Evolutionary conservation across 1,140 invertebrate species (phyloP), one percentile per base, ranked within the genome.

Genomic region (Drosophila neocordata): DNA sequence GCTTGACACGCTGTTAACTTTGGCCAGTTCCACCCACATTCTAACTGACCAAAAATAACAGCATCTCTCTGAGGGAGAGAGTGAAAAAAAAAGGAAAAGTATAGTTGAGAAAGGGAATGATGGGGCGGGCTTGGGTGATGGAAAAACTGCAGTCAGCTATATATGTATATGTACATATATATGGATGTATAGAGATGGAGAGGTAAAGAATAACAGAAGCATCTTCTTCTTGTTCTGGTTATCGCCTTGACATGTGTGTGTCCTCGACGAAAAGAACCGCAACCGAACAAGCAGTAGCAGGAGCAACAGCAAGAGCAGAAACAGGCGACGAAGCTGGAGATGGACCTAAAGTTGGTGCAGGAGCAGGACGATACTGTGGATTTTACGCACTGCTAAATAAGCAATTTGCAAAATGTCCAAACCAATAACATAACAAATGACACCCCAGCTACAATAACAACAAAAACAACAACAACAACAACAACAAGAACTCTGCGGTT

Each of bases 351-450:
- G 27, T 8, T 2, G 31, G 1, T 6, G 53, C 37, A 69, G 52
- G 22, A 52, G 48, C 35, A 60, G 37, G 22, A 15, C 58, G 64
- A 67, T 55, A 35, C 52, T 81, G 75, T 85, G 78, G 75, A 82
- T 89, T 89, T 89, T 76, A 89, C 85, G 85, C 85, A 85, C 78
- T 89, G 75, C 81, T 89, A 79, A 89, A 82, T 89, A 89, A 89
- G 85, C 85, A 89, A 89, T 89, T 89, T 89, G 85, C 81, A 89
- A 89, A 89, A 89, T 89, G 85, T 89, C 80, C 80, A 79, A 89
- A 76, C 85, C 85, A 89, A 89, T 89, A 89, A 89, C 81, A 87
- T 80, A 87, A 87, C 83, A 87, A 87, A 88, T 83, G 84, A 79
- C 73, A 79, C 73, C 77, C 69, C 63, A 65, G 64, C 77, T 79